phyloP scores from a whole-genome alignment of 2,888 invertebrate species.

The Villa cingulata region DNA sequence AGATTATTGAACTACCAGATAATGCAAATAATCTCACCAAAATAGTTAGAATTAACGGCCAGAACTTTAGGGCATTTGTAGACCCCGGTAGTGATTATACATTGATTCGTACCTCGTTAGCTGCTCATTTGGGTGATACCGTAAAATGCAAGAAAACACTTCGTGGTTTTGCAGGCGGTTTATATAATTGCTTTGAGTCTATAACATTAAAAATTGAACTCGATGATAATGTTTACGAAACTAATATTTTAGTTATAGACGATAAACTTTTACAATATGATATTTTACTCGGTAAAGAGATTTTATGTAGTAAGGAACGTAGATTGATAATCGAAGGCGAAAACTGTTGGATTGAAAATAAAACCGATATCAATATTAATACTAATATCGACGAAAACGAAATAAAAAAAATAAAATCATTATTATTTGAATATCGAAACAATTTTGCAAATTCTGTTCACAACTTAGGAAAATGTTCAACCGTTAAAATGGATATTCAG shows the following conservation, averaged over 20 bases:
- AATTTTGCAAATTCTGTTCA: background rate
- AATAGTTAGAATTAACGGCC: background rate
- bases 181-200: background rate
- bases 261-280: background rate
- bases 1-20: background rate
- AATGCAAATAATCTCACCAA: background rate
- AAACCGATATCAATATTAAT: background rate
- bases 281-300: background rate
- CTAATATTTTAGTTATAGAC: background rate
- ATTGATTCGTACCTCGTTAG: background rate
- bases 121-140: background rate
- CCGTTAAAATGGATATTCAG: no score
- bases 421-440: background rate
- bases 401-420: background rate
- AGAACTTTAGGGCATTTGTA: background rate
- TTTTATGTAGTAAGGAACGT: background rate
- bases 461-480: background rate
- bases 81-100: background rate
- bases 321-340: background rate
- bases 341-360: background rate
- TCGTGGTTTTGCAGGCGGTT: background rate
- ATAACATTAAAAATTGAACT: background rate
- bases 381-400: background rate
- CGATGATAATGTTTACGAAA: background rate
- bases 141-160: background rate